These are phyloP conservation scores for Monopis laevigella DNA, from an alignment of 2,888 invertebrate genomes.

Conservation along the genomic window DNA sequence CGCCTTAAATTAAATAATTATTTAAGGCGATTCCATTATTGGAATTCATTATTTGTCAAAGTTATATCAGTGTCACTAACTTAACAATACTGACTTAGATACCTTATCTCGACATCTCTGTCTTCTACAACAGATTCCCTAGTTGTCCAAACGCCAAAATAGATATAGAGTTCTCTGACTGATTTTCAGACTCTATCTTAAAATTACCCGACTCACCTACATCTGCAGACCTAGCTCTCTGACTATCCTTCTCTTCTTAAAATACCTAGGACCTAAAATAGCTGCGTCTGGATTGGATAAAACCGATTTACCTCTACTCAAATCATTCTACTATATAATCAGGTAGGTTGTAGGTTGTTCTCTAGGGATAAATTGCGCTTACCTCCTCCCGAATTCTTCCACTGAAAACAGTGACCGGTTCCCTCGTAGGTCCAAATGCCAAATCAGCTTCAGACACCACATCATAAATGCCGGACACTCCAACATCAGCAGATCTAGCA, in stretches of 20 bases:
- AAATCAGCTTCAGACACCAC: slow-evolving; percentile 93
- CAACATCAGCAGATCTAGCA: slow-evolving; percentile 85
- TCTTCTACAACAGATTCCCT: slow-evolving; percentile 84
- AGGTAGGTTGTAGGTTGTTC: no score
- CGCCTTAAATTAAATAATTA: no score
- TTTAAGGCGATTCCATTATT: no score
- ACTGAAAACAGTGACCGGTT: slow-evolving; percentile 88
- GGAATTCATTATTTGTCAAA: no score
- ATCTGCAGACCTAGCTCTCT: slow-evolving; percentile 84
- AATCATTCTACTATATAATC: no score
- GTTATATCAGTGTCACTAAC: no score
- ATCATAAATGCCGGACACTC: slow-evolving; percentile 89
- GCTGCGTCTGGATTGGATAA: slow-evolving; percentile 64
- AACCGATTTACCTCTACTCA: no score
- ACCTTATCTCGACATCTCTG: no score
- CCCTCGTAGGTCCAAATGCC: slow-evolving; percentile 87
- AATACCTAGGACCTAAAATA: slow-evolving; percentile 62
- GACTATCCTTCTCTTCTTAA: slow-evolving; percentile 71
- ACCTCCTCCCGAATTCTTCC: slow-evolving; percentile 86
- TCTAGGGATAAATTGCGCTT: no score
- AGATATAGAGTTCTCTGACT: no score
- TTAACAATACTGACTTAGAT: no score
- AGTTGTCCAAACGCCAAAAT: slow-evolving; percentile 89
- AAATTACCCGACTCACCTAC: slow-evolving; percentile 91
- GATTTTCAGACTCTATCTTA: slow-evolving; percentile 91